Evolutionary conservation across 2,888 invertebrate species (phyloP).

Genomic region (Sesia apiformis): DNA sequence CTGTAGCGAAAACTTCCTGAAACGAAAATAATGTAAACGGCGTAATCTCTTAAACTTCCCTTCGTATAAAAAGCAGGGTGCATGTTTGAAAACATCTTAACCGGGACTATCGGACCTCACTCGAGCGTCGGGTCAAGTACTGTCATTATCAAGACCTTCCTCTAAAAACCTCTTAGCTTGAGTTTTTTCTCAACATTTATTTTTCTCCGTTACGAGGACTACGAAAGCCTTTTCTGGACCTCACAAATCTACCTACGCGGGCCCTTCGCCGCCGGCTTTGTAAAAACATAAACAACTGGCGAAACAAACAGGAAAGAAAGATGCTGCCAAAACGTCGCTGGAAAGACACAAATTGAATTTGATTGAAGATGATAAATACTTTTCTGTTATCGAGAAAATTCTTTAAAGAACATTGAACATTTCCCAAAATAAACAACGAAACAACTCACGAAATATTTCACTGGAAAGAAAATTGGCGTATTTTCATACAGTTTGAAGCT

Average conservation of each 20-base stretch:
- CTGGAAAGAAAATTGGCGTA: not conserved
- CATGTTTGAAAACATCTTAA: slow-evolving; percentile 19
- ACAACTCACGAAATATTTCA: slow-evolving; percentile 2
- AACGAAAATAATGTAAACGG: not conserved
- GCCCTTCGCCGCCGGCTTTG: slow-evolving; percentile 18
- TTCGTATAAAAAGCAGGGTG: slow-evolving; percentile 11
- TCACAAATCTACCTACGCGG: slow-evolving; percentile 28
- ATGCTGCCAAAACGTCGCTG: not conserved
- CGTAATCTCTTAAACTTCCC: not conserved
- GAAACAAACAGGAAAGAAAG: slow-evolving; percentile 14
- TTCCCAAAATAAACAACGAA: not conserved
- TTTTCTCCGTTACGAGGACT: slow-evolving; percentile 20
- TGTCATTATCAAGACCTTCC: slow-evolving; percentile 40
- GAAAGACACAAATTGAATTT: not conserved
- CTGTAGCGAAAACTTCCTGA: not conserved
- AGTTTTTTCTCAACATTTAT: slow-evolving; percentile 32
- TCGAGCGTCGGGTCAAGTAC: slow-evolving; percentile 32
- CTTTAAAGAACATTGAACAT: not conserved
- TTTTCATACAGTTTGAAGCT: slow-evolving; percentile 3
- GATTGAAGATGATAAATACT: not conserved
- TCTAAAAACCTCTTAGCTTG: slow-evolving; percentile 28
- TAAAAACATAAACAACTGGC: slow-evolving; percentile 22
- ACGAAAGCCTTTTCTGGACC: slow-evolving; percentile 33
- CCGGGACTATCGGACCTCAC: slow-evolving; percentile 21
- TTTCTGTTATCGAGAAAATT: not conserved